Evolutionary conservation across 2,888 invertebrate species (phyloP).

Genomic region (Himalopsyche tibetana): DNA sequence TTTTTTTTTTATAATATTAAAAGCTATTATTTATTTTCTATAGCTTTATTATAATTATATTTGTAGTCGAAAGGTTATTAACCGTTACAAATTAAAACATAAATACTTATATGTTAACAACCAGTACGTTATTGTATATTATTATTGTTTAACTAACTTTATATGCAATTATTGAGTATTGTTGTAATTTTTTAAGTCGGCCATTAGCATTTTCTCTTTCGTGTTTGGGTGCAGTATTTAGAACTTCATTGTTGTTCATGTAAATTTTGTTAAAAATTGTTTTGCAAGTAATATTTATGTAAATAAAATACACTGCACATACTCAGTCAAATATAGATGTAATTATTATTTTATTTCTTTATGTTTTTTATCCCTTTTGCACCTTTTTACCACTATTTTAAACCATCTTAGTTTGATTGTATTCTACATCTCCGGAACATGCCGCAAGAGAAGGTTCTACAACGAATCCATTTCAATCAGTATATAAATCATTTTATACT

Average conservation of each 20-base stretch:
- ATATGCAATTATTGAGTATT: not conserved
- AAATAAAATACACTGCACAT: slow-evolving; percentile 26
- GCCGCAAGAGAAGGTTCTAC: too few species aligned
- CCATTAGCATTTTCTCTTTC: not conserved
- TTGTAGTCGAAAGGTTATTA: not conserved
- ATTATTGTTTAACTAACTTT: too few species aligned
- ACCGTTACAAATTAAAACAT: slow-evolving; percentile 2
- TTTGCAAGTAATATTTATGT: slow-evolving; percentile 10
- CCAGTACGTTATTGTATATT: not conserved
- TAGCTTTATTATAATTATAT: not conserved
- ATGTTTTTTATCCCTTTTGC: too few species aligned
- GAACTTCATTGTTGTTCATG: not conserved
- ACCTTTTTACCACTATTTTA: too few species aligned
- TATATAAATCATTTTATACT: too few species aligned
- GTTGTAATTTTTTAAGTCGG: not conserved
- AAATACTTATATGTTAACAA: not conserved
- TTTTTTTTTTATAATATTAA: not conserved
- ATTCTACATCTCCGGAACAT: too few species aligned
- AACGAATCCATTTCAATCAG: too few species aligned
- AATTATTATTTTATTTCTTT: not conserved
- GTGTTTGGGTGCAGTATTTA: slow-evolving; percentile 22
- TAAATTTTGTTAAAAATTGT: slow-evolving; percentile 10
- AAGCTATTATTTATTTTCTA: slow-evolving; percentile 11
- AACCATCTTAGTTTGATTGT: too few species aligned
- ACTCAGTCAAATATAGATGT: not conserved